Base-by-base conservation (phyloP, 2,888 invertebrate species). In the Venusia cambrica region DNA sequence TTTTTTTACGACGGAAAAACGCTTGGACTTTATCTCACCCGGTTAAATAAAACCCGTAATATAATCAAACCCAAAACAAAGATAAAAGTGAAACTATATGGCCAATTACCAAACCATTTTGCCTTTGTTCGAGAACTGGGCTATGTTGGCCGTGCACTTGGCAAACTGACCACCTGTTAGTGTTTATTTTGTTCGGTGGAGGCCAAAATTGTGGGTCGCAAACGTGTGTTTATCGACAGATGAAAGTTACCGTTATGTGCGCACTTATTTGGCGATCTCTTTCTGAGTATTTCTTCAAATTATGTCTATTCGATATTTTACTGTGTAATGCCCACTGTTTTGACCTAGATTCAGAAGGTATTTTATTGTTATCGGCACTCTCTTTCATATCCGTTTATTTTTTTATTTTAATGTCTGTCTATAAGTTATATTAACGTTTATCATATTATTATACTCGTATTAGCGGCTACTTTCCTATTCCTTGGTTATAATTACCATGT, bases 171-270 rank as follows among this genome's bases (percentile, higher is more conserved):
- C 26, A 35, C 34, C 28, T 26, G 18, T 34, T 38, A 15, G 35
- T 38, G 21, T 46, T 42, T 46, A 35, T 46, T 38, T 34, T 42
- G 41, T 38, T 30, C 13, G 26, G 19, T 12, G 29, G 27, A 18
- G 37, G 45, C 38, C 29, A 46, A 42, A 40, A 51, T 48, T 50
- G 57, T 61, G 41, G 62, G 60, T 57, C 62, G 32, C 29, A 38
- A 34, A 46, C 34, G 39, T 51, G 34, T 41, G 38, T 34, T 48
- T 48, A 45, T 51, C 38, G 37, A 35, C 35, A 25, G 43, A 53
- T 52, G 54, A 57, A 59, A 51, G 43, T 35, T 26, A 10, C 65
- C 56, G 65, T 63, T 64, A 55, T 10, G 8, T 47, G 42, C 17
- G 24, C 36, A 53, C 54, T 52, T 57, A 54, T 56, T 57, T 60